Evolutionary conservation across 1,140 invertebrate species (phyloP).

Genomic region (Coptotermes formosanus): DNA sequence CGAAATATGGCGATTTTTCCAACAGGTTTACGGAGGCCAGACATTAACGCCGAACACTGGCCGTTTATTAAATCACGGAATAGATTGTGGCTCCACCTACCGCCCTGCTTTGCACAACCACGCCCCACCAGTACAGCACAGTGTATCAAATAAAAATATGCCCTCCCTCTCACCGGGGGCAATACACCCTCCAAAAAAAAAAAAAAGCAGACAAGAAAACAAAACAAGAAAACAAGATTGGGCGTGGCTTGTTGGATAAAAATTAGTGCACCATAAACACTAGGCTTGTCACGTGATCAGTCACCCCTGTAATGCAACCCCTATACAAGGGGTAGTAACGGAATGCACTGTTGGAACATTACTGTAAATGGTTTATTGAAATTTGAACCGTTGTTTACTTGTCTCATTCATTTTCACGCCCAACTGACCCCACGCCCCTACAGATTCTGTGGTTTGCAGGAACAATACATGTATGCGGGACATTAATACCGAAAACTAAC

Average conservation of each 20-base stretch:
- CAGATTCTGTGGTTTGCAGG: neutral
- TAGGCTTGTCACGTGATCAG: slow-evolving; percentile 10
- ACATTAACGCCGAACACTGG: neutral
- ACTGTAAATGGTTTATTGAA: slow-evolving; percentile 19
- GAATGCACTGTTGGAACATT: neutral
- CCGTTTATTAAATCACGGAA: neutral
- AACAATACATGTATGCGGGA: neutral
- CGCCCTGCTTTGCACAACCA: neutral
- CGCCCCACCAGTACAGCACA: neutral
- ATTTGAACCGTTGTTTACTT: slow-evolving; percentile 13
- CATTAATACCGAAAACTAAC: neutral
- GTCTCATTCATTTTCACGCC: slow-evolving; percentile 14
- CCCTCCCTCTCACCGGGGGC: neutral
- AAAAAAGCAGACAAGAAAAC: neutral
- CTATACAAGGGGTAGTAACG: neutral
- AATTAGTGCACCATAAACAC: slow-evolving; percentile 12
- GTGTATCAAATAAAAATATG: slow-evolving; percentile 9
- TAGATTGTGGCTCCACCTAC: neutral
- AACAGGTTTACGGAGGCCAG: no score
- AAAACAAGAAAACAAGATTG: slow-evolving; percentile 13
- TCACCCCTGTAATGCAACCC: slow-evolving; percentile 3
- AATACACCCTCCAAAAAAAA: neutral
- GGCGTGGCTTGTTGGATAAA: slow-evolving; percentile 8
- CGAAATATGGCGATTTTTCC: no score
- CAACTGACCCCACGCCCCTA: neutral